These are phyloP conservation scores for Spea bombifrons DNA, from an alignment of 2,113 vertebrate genomes.

Conservation along the genomic window DNA sequence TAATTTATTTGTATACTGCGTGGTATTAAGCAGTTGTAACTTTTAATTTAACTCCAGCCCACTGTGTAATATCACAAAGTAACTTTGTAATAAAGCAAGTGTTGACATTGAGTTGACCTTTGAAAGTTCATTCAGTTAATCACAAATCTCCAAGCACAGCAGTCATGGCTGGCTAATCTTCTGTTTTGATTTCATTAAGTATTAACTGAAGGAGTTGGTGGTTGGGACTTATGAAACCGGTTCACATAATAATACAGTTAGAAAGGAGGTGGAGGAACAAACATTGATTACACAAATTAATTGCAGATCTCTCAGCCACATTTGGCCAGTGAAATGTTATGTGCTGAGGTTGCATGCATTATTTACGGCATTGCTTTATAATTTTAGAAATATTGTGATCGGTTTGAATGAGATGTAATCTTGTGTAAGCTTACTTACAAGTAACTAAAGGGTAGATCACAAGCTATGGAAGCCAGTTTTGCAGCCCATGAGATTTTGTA, in stretches of 20 bases:
- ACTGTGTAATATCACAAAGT: constrained; percentile 24
- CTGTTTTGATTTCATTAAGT: constrained; percentile 59
- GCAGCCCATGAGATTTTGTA: too few relatives aligned
- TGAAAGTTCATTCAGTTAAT: constrained; percentile 80
- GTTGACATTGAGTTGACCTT: constrained; percentile 83
- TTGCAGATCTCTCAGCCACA: not conserved
- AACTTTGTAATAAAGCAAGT: constrained; percentile 51
- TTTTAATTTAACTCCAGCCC: constrained; percentile 1
- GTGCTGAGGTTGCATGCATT: not conserved
- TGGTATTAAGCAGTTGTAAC: constrained; percentile 17
- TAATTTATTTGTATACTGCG: not conserved
- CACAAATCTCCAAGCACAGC: constrained; percentile 70
- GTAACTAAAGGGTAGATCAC: too few relatives aligned
- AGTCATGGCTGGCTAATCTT: constrained; percentile 73
- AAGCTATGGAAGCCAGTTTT: too few relatives aligned
- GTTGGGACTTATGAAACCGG: constrained; percentile 29
- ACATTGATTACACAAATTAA: constrained; percentile 1
- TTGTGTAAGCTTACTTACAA: too few relatives aligned
- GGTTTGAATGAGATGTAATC: too few relatives aligned
- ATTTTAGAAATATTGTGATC: too few relatives aligned
- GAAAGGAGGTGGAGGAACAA: constrained; percentile 15
- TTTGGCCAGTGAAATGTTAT: not conserved
- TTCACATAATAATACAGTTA: constrained; percentile 27
- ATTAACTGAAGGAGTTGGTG: constrained; percentile 47
- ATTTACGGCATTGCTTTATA: too few relatives aligned